Evolutionary conservation across 2,113 vertebrate genomes (phyloP), one percentile per base, ranked within the genome.

Genomic region (Neogobius melanostomus): DNA sequence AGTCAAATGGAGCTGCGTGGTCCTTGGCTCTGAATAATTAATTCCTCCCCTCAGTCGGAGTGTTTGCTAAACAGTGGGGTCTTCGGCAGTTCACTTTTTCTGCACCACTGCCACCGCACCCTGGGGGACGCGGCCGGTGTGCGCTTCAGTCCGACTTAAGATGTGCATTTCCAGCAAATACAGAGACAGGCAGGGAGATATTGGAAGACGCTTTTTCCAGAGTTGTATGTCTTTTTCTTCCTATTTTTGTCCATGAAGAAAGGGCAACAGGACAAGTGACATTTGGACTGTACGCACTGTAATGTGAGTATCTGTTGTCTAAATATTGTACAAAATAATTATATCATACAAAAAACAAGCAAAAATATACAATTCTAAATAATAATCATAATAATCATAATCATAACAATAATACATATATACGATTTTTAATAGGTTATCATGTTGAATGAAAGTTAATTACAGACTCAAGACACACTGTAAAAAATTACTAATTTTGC

Each of bases 21-120:
- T 91, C 89, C 86, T 90, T 71, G 85, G 87, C 86, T 92, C 87
- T 93, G 89, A 93, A 93, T 93, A 93, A 93, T 93, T 93, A 92
- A 93, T 92, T 90, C 82, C 85, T 89, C 91, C 89, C 91, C 91
- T 90, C 90, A 89, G 91, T 90, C 89, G 85, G 87, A 91, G 87
- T 92, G 91, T 93, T 93, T 93, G 91, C 91, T 93, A 92, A 94
- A 93, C 91, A 93, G 90, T 89, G 87, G 85, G 92, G 91, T 93
- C 91, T 89, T 93, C 90, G 74, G 88, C 90, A 93, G 93, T 92
- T 94, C 93, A 94, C 87, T 93, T 92, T 90, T 93, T 92, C 89
- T 91, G 91, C 93, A 90, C 87, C 91, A 90, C 85, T 93, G 92
- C 91, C 82, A 81, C 85, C 75, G 83, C 84, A 88, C 89, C 89